Conservation (phyloP, 2,888 invertebrate genomes). For the Leptothorax acervorum region DNA sequence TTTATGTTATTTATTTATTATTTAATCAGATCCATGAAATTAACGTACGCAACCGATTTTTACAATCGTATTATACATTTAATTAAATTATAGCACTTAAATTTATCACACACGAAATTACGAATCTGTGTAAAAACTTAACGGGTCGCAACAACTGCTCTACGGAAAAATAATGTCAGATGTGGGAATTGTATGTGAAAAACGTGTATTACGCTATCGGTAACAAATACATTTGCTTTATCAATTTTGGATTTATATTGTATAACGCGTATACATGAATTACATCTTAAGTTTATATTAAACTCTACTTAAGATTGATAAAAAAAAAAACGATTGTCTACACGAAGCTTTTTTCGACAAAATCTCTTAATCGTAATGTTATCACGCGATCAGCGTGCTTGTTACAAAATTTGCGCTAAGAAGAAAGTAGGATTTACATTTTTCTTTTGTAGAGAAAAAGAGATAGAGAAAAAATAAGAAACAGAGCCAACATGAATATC, state of each 20-base stretch:
- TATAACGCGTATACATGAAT: slow-evolving; percentile 26
- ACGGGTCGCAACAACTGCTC: background rate
- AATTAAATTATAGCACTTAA: slow-evolving; percentile 21
- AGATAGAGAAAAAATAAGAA: background rate
- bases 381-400: background rate
- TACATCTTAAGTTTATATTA: slow-evolving; percentile 31
- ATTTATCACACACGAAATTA: slow-evolving; percentile 22
- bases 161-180: background rate
- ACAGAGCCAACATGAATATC: slow-evolving; percentile 20
- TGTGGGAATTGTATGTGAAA: background rate
- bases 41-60: slow-evolving; percentile 24
- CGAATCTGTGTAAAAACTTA: slow-evolving; percentile 9
- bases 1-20: background rate
- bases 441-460: background rate
- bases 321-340: background rate
- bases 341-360: background rate
- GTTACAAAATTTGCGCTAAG: background rate
- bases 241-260: slow-evolving; percentile 32
- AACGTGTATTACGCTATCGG: background rate
- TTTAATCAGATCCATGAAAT: slow-evolving; percentile 12
- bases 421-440: background rate
- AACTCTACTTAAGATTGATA: slow-evolving; percentile 28
- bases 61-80: background rate
- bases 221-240: slow-evolving; percentile 24
- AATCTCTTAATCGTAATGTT: slow-evolving; percentile 20